These are phyloP conservation scores for Neoascia interrupta DNA, from an alignment of 2,888 invertebrate species.

Conservation along the genomic window DNA sequence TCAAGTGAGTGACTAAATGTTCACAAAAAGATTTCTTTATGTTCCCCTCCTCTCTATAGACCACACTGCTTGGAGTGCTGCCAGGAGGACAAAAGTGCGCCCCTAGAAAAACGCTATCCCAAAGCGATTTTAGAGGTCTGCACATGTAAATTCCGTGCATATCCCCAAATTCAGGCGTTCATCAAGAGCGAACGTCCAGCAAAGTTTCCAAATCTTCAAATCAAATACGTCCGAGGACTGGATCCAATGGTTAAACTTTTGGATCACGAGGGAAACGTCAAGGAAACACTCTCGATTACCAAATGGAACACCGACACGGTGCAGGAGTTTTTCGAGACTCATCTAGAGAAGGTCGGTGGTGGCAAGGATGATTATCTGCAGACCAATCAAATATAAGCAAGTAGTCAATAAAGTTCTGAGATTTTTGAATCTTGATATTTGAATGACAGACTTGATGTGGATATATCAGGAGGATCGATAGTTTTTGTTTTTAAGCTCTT, in stretches of 20 bases:
- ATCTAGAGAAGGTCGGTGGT: conserved; percentile 82
- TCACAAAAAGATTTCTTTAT: background rate
- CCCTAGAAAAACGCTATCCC: conserved; percentile 88
- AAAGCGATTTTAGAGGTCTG: conserved; percentile 97
- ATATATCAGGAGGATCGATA: no score
- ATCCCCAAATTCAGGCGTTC: conserved; percentile 99
- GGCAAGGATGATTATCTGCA: conserved; percentile 82
- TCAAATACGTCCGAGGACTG: conserved; percentile 95
- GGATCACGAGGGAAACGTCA: conserved; percentile 90
- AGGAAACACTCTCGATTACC: conserved; percentile 95
- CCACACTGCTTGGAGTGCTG: conserved; percentile 88
- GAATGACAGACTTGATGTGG: no score
- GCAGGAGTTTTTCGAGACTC: conserved; percentile 95
- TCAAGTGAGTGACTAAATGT: conserved; percentile 72
- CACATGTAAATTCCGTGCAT: conserved; percentile 98
- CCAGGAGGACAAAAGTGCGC: conserved; percentile 85
- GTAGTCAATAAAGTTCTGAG: no score
- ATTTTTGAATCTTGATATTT: no score
- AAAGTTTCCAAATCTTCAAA: conserved; percentile 94
- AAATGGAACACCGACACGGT: conserved; percentile 99
- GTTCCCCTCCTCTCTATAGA: conserved; percentile 76
- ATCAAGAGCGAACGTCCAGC: conserved; percentile 94
- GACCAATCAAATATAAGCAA: conserved; percentile 79
- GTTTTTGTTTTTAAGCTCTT: no score
- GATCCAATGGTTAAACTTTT: conserved; percentile 96